Percentiles rank a stretch among this genome's conserved stretches.
Evolutionary conservation across 2,113 vertebrate species (phyloP).

Genomic region (Cyanoliseus patagonus): DNA sequence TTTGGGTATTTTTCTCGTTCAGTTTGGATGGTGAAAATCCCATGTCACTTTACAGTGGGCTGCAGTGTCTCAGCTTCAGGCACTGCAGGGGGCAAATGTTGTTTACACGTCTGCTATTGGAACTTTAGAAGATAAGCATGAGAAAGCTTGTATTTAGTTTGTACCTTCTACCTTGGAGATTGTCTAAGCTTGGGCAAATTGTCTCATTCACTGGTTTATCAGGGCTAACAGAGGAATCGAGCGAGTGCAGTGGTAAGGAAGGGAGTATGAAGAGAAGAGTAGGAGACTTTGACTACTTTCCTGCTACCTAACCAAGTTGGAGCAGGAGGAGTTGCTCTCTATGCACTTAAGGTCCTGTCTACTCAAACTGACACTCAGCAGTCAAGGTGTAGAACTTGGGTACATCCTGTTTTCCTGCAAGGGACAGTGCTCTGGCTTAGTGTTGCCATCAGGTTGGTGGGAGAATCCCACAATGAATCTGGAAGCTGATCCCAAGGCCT

Average conservation of each 20-base stretch:
- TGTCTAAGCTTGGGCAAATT: background rate
- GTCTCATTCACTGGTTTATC: background rate
- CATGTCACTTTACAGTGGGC: background rate
- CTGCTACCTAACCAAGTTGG: background rate
- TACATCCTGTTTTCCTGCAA: background rate
- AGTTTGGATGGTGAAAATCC: background rate
- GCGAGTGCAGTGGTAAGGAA: background rate
- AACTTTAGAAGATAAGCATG: background rate
- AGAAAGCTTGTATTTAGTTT: background rate
- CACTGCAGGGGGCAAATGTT: background rate
- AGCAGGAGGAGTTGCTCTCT: background rate
- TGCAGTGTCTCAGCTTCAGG: background rate
- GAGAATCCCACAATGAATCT: background rate
- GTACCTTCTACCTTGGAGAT: background rate
- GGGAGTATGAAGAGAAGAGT: background rate
- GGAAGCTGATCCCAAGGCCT: background rate
- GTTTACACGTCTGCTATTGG: background rate
- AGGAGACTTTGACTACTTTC: background rate
- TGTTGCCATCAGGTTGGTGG: accelerated
- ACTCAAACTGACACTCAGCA: background rate
- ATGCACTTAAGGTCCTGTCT: background rate
- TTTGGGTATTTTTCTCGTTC: background rate
- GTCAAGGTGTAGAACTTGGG: background rate
- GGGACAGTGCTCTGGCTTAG: background rate
- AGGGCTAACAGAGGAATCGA: background rate